These are phyloP conservation scores for Branchinecta lindahli DNA, from an alignment of 1,140 invertebrate species.

Conservation along the genomic window DNA sequence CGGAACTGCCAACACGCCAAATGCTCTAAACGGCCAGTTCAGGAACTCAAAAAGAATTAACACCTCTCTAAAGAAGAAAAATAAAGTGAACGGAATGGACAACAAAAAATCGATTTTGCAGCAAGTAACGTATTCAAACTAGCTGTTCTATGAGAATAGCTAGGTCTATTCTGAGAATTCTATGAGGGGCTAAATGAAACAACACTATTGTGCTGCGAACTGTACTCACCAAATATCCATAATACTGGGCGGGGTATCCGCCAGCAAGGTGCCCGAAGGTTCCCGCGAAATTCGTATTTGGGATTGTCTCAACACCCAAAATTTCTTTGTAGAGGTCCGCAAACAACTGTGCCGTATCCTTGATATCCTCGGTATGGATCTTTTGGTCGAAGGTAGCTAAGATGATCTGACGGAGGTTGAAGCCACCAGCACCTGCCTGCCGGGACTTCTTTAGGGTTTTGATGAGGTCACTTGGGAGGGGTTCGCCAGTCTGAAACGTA, in stretches of 20 bases:
- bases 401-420: conserved; percentile 37
- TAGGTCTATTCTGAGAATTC: no score
- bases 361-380: conserved; percentile 32
- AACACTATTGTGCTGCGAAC: background rate
- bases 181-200: no score
- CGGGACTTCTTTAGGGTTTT: conserved; percentile 34
- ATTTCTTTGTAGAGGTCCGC: conserved; percentile 31
- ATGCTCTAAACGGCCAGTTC: no score
- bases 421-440: conserved; percentile 36
- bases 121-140: no score
- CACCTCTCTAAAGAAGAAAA: no score
- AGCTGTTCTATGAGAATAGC: no score
- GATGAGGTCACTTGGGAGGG: conserved; percentile 35
- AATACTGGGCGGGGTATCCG: conserved; percentile 42
- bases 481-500: conserved; percentile 25
- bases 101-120: no score
- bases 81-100: no score
- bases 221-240: conserved; percentile 40
- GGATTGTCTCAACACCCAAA: conserved; percentile 33
- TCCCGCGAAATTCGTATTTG: conserved; percentile 38
- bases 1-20: no score
- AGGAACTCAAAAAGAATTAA: no score
- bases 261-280: conserved; percentile 38
- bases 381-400: conserved; percentile 38
- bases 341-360: conserved; percentile 33